Evolutionary conservation across 2,113 vertebrate genomes (phyloP).

Genomic region (Gallinago undulata): DNA sequence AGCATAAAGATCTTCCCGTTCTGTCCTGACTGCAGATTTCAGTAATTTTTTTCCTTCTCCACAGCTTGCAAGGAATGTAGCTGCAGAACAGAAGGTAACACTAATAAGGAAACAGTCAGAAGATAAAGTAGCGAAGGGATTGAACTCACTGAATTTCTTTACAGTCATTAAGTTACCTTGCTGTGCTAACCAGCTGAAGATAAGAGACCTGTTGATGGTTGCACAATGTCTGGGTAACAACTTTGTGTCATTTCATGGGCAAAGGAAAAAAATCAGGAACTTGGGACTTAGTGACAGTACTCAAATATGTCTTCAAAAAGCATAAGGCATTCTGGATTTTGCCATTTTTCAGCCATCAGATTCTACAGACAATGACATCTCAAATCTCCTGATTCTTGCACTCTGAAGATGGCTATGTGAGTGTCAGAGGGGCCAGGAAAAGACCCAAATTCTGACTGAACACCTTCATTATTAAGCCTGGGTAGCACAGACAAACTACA

Average conservation of each 20-base stretch:
- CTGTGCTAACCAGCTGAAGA: background rate
- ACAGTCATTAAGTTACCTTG: background rate
- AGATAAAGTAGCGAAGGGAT: background rate
- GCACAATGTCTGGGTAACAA: background rate
- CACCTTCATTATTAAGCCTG: background rate
- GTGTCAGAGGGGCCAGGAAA: background rate
- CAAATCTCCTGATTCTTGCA: background rate
- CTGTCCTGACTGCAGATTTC: background rate
- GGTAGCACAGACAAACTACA: background rate
- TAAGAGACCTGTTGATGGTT: background rate
- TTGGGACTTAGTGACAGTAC: background rate
- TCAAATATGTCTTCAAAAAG: background rate
- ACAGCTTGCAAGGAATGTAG: background rate
- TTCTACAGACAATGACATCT: background rate
- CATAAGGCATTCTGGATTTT: background rate
- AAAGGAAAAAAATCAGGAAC: background rate
- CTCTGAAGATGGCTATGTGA: background rate
- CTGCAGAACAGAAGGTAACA: background rate
- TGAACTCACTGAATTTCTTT: background rate
- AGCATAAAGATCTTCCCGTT: background rate
- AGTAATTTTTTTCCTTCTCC: background rate
- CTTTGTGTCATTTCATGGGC: background rate
- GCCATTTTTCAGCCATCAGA: background rate
- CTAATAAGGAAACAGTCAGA: background rate
- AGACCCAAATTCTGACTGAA: background rate